A percentile compares a stretch with the other conserved stretches of the same genome.
Evolutionary conservation across 2,797 vertebrate species (phyloP).

Genomic region (Karalla daura): DNA sequence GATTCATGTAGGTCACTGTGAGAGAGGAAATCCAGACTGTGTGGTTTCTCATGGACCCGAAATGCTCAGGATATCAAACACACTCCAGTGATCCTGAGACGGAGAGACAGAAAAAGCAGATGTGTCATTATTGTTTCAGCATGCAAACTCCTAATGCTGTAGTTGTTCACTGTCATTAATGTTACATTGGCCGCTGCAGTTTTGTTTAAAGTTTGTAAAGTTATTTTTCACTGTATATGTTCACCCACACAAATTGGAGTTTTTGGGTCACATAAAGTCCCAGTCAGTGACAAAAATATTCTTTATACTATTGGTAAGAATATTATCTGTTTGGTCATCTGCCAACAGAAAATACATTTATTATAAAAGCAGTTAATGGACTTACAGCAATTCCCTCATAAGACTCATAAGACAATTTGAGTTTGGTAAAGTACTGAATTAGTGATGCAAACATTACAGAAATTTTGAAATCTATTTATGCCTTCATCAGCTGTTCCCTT

Average conservation of each 20-base stretch:
- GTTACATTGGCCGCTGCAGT: not conserved
- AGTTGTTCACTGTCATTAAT: not conserved
- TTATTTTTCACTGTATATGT: not conserved
- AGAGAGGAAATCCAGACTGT: conserved; percentile 57
- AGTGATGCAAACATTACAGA: not conserved
- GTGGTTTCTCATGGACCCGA: conserved; percentile 58
- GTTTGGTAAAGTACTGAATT: not conserved
- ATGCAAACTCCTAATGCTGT: not conserved
- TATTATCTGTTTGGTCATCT: too few species aligned
- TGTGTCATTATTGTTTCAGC: not conserved
- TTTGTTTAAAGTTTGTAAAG: not conserved
- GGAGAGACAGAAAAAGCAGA: not conserved
- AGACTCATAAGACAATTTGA: too few species aligned
- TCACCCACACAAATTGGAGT: too few species aligned
- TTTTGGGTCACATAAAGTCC: too few species aligned
- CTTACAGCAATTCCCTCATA: too few species aligned
- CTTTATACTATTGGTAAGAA: too few species aligned
- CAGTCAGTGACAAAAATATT: too few species aligned
- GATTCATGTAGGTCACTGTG: conserved; percentile 47
- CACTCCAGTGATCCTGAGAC: conserved; percentile 56
- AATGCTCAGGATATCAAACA: conserved; percentile 49
- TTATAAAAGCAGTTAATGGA: too few species aligned
- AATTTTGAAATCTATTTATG: too few species aligned
- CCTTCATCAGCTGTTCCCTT: too few species aligned
- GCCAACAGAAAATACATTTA: too few species aligned